These are phyloP conservation scores for Melanotaenia maccullochi DNA, from an alignment of 2,797 vertebrate species.

Conservation along the genomic window DNA sequence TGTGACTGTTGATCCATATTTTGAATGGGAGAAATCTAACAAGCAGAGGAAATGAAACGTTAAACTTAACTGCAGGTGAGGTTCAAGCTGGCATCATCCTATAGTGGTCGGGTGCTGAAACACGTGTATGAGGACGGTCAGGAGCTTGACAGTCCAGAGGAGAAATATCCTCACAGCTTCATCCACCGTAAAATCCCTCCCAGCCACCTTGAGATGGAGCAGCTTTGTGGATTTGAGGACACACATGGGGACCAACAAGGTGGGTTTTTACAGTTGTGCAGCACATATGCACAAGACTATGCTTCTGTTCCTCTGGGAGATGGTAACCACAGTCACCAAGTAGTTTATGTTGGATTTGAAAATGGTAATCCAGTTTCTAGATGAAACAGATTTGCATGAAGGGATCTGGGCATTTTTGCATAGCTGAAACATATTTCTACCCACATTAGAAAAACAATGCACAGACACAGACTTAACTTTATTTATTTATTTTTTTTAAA, in stretches of 20 bases:
- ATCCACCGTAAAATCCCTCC: constrained; percentile 86
- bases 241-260: constrained; percentile 61
- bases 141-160: constrained; percentile 91
- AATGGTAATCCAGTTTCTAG: not conserved
- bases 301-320: constrained; percentile 6
- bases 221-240: constrained; percentile 80
- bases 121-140: constrained; percentile 96
- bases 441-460: no score
- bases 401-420: no score
- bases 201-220: constrained; percentile 81
- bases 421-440: no score
- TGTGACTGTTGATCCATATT: not conserved
- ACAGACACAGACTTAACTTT: no score
- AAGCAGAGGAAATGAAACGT: constrained; percentile 3
- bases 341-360: not conserved
- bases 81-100: constrained; percentile 94
- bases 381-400: no score
- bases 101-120: constrained; percentile 93
- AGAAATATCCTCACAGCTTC: constrained; percentile 90
- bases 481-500: no score
- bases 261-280: constrained; percentile 5
- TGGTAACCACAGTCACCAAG: not conserved
- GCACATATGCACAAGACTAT: constrained; percentile 8
- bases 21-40: constrained; percentile 7
- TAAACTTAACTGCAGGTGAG: constrained; percentile 78